A percentile compares a stretch with the other conserved stretches of the same genome.
Conservation (phyloP, 2,888 invertebrate species). For the Physocephala rufipes region DNA sequence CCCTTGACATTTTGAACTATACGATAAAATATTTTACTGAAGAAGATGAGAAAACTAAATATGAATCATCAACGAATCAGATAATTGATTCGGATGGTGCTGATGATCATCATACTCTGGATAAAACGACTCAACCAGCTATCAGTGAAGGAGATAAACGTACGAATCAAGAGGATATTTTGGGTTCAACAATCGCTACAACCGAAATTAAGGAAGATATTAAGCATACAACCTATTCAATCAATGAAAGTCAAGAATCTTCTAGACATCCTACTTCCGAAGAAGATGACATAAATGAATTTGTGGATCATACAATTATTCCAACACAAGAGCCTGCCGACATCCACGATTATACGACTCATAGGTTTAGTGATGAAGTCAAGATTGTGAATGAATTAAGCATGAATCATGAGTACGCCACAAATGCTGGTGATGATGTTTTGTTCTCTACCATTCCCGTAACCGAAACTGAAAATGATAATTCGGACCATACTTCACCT, state of each 20-base stretch:
- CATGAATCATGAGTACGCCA: too few species aligned
- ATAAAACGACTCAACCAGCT: constrained; percentile 14
- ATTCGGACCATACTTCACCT: too few species aligned
- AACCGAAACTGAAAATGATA: neutral
- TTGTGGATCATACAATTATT: neutral
- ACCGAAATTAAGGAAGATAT: neutral
- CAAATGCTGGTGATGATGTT: constrained; percentile 5
- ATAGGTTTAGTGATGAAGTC: too few species aligned
- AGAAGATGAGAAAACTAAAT: too few species aligned
- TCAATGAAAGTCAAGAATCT: too few species aligned
- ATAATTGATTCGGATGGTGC: neutral
- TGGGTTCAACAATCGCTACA: constrained; percentile 37
- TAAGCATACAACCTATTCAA: too few species aligned
- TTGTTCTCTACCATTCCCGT: constrained; percentile 36
- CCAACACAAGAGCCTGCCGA: neutral
- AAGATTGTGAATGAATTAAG: too few species aligned
- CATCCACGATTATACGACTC: neutral
- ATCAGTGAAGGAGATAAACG: too few species aligned
- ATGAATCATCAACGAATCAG: too few species aligned
- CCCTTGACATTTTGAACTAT: neutral
- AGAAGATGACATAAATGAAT: constrained; percentile 2
- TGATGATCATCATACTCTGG: neutral
- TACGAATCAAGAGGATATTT: neutral
- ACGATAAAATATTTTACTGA: neutral
- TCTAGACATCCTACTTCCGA: neutral